These are phyloP conservation scores for Drosophila melanosoma DNA, from an alignment of 2,888 invertebrate genomes.

Conservation along the genomic window DNA sequence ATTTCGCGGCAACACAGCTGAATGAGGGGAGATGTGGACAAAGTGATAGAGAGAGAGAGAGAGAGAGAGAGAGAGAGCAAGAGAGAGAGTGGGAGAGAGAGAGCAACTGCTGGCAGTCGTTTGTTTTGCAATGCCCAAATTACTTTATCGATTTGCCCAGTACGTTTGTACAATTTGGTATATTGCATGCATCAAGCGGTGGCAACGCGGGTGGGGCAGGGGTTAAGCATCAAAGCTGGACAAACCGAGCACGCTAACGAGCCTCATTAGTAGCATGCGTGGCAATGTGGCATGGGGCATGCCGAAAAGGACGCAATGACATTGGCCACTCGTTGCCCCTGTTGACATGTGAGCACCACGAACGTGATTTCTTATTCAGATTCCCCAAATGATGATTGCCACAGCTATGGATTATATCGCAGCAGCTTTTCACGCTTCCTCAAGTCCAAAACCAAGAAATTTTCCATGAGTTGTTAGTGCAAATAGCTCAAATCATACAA, in stretches of 20 bases:
- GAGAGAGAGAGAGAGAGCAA: background rate
- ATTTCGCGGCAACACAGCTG: conserved; percentile 44
- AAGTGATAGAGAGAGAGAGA: background rate
- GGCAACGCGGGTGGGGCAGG: background rate
- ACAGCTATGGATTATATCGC: background rate
- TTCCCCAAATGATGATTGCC: conserved; percentile 42
- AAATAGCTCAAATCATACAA: background rate
- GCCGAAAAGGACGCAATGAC: conserved; percentile 16
- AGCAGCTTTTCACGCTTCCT: background rate
- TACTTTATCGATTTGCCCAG: conserved; percentile 78
- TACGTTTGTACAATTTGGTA: conserved; percentile 78
- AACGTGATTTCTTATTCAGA: conserved; percentile 67
- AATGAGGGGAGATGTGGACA: background rate
- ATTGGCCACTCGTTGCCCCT: conserved; percentile 13
- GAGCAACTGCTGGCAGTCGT: conserved; percentile 40
- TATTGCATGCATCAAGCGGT: conserved; percentile 70
- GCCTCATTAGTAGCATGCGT: conserved; percentile 78
- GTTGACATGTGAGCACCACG: conserved; percentile 57
- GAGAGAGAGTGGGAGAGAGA: background rate
- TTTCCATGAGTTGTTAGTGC: background rate
- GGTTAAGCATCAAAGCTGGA: conserved; percentile 28
- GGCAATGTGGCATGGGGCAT: conserved; percentile 41
- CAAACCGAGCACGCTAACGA: conserved; percentile 71
- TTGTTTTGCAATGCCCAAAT: conserved; percentile 72
- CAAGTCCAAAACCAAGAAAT: background rate